Evolutionary conservation across 92 coral and sea anemone species (phyloP).

Genomic region (Chrysogorgia sp.): DNA sequence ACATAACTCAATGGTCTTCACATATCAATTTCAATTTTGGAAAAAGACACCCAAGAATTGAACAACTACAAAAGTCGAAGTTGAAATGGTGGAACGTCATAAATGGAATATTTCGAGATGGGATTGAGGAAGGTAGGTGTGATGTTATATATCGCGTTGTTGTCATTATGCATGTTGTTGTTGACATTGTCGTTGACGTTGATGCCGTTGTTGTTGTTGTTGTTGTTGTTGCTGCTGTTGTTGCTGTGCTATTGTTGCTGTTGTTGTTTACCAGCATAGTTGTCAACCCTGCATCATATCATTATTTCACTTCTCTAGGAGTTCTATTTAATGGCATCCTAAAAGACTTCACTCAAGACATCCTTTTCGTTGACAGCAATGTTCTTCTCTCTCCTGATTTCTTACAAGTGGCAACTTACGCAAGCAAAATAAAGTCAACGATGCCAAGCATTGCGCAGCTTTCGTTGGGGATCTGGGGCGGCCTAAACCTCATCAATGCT

Average conservation of each 20-base stretch:
- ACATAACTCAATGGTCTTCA: background rate
- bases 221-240: too few species aligned
- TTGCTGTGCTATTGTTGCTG: too few species aligned
- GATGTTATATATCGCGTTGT: too few species aligned
- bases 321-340: background rate
- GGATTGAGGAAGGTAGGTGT: background rate
- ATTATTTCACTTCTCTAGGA: background rate
- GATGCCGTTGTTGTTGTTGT: too few species aligned
- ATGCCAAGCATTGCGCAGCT: background rate
- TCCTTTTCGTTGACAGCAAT: background rate
- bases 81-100: background rate
- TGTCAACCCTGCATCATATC: too few species aligned
- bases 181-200: too few species aligned
- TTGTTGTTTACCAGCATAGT: too few species aligned
- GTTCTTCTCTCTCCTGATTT: background rate
- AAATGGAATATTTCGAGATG: background rate
- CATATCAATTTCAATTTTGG: background rate
- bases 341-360: background rate
- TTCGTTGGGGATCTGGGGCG: background rate
- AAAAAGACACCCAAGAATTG: background rate
- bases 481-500: background rate
- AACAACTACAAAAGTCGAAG: background rate
- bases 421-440: background rate
- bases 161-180: too few species aligned
- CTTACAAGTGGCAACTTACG: background rate